Evolutionary conservation across 1,140 invertebrate species (phyloP), one percentile per base, ranked within the genome.

Genomic region (Zaprionus davidi): DNA sequence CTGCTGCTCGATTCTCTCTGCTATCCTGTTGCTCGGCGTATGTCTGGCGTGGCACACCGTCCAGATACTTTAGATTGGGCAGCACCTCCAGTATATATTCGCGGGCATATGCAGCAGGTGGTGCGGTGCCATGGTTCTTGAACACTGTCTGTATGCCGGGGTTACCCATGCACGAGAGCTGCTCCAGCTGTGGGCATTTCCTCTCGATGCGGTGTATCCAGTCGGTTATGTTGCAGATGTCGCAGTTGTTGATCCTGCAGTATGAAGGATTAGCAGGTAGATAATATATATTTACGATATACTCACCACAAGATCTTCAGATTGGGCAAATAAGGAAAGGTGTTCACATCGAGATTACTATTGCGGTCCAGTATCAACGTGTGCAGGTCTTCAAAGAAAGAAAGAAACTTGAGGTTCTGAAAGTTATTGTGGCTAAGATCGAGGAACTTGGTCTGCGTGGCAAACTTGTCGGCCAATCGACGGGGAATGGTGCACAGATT

Each of bases 111-210:
- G 20, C 20, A 0, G 57, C 38, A 20, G 41, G 22, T 2, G 64
- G 12, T 46, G 49, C 46, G 7, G 63, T 20, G 11, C 67, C 60
- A 7, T 78, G 70, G 15, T 65, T 66, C 0, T 73, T 78, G 24
- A 92, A 81, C 12, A 79, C 70, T 0, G 62, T 84, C 20, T 76
- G 76, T 12, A 80, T 81, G 2, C 86, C 91, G 2, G 88, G 91
- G 60, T 92, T 92, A 3, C 91, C 91, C 87, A 92, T 92, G 36
- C 91, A 78, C 15, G 91, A 91, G 12, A 92, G 65, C 69, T 92
- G 90, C 68, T 91, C 83, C 17, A 92, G 62, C 1, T 71, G 55
- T 2, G 91, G 88, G n/a, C 91, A 92, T 13, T 91, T 83, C 0
- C 76, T 57, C 49, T 90, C 79, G 12, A 92, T 91, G 31, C 88